Evolutionary conservation across 2,113 vertebrate genomes (phyloP).

Genomic region (Gulo gulo): DNA sequence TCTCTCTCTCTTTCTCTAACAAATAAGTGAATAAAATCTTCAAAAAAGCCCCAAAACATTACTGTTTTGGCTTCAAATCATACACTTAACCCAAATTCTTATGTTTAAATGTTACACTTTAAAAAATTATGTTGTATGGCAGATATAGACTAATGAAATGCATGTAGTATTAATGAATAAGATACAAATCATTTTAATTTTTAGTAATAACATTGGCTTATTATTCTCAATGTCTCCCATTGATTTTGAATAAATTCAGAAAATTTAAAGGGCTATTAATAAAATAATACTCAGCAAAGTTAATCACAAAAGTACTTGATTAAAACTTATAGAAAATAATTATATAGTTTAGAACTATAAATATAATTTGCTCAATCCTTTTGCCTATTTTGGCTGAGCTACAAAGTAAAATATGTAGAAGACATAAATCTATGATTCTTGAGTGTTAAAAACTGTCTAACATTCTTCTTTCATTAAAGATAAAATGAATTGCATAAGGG

Average conservation of each 20-base stretch:
- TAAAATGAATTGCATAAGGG: slow-evolving; percentile 55
- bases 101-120: neutral
- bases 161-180: neutral
- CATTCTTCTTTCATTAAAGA: slow-evolving; percentile 52
- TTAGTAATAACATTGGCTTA: neutral
- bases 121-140: neutral
- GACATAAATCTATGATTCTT: slow-evolving; percentile 11
- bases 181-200: neutral
- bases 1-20: neutral
- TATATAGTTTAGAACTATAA: neutral
- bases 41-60: neutral
- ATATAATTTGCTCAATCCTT: neutral
- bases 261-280: neutral
- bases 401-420: neutral
- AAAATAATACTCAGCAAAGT: neutral
- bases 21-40: neutral
- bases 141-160: neutral
- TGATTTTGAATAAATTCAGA: neutral
- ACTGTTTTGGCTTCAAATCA: neutral
- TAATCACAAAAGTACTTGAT: neutral
- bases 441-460: slow-evolving; percentile 44
- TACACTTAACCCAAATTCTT: neutral
- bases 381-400: neutral
- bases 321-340: slow-evolving; percentile 23
- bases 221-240: neutral